Conservation (phyloP, 2,888 invertebrate genomes). For the Neocrepidodera transversa region DNA sequence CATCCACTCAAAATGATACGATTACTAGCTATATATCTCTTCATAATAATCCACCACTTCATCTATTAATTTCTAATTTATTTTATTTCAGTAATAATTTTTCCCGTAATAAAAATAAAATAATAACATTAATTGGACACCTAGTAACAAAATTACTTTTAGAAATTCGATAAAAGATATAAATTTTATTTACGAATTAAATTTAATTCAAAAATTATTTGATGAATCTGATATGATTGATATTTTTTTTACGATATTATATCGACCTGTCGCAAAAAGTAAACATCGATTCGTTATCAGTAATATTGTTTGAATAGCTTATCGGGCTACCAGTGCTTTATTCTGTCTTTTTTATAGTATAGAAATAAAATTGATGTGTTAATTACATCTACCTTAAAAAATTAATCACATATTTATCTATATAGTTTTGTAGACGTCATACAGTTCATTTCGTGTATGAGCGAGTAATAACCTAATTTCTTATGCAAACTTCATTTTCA, state of each 20-base stretch:
- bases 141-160: conserved; percentile 20
- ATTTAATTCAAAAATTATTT: conserved; percentile 30
- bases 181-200: conserved; percentile 20
- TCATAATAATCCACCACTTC: conserved; percentile 2
- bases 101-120: background rate
- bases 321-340: conserved; percentile 42
- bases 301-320: conserved; percentile 43
- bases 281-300: conserved; percentile 39
- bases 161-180: conserved; percentile 5
- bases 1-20: background rate
- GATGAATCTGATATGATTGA: conserved; percentile 41
- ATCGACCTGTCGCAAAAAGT: conserved; percentile 39
- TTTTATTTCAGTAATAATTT: background rate
- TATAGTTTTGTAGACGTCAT: no score
- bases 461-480: no score
- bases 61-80: background rate
- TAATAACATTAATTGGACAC: background rate
- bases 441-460: no score
- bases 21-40: background rate
- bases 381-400: no score
- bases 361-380: background rate
- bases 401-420: no score
- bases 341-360: conserved; percentile 1
- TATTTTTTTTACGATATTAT: conserved; percentile 35
- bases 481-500: no score